Percentiles rank a stretch among this genome's conserved stretches.
phyloP scores from a whole-genome alignment of 2,888 invertebrate species.

The Cheilosia pagana region DNA sequence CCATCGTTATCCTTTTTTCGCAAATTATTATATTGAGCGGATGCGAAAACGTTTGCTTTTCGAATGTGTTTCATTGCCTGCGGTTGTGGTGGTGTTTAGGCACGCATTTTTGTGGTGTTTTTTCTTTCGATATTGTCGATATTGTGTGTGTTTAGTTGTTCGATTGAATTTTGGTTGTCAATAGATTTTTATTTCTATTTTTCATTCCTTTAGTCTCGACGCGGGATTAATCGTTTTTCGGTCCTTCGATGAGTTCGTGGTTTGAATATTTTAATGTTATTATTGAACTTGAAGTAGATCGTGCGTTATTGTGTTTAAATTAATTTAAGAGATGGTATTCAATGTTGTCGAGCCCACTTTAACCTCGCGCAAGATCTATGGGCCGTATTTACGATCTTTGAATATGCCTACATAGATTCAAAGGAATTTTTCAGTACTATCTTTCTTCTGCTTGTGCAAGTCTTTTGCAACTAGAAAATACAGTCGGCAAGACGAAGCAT shows the following conservation, averaged over 20 bases:
- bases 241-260: conserved; percentile 54
- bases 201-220: conserved; percentile 32
- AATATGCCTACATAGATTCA: no score
- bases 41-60: conserved; percentile 45
- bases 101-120: conserved; percentile 70
- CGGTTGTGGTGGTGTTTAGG: conserved; percentile 62
- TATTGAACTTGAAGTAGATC: conserved; percentile 50
- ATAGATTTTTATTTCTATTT: conserved; percentile 43
- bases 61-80: conserved; percentile 63
- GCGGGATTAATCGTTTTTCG: conserved; percentile 66
- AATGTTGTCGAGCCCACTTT: no score
- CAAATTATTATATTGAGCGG: conserved; percentile 61
- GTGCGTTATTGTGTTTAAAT: conserved; percentile 69
- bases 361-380: no score
- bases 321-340: conserved; percentile 58
- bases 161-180: conserved; percentile 61
- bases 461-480: no score
- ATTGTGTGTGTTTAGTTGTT: conserved; percentile 39
- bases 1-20: conserved; percentile 67
- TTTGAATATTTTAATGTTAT: conserved; percentile 52
- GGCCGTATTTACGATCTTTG: no score
- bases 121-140: conserved; percentile 25
- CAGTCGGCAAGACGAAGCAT: no score
- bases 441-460: no score
- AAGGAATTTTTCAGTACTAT: no score